phyloP scores from a whole-genome alignment of 37 sponge, comb jelly and placozoan species.

The Geodia barretti region DNA sequence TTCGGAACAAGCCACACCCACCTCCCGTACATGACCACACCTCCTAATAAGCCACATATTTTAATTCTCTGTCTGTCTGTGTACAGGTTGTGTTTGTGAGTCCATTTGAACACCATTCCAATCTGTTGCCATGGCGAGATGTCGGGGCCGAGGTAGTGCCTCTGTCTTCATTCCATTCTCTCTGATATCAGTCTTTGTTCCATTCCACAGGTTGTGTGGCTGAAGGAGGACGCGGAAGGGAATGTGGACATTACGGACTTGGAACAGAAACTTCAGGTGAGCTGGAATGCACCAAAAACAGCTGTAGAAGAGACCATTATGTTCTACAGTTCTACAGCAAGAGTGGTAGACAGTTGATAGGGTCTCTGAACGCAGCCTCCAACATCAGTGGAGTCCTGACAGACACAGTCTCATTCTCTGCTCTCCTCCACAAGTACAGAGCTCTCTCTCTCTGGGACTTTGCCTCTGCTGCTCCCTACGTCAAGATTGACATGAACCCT shows the following conservation, averaged over 20 bases:
- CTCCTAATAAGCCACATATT: background rate
- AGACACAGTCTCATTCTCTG: constrained; percentile 63
- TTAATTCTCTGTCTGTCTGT: background rate
- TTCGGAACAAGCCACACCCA: constrained; percentile 5
- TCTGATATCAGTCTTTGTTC: background rate
- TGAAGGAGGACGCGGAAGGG: constrained; percentile 43
- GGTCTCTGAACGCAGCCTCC: constrained; percentile 77
- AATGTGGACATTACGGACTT: constrained; percentile 50
- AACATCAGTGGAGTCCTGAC: constrained; percentile 87
- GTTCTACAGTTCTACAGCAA: constrained; percentile 3
- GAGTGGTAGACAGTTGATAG: constrained; percentile 49
- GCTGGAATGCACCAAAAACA: too few relatives aligned
- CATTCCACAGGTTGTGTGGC: constrained; percentile 52
- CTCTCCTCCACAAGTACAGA: constrained; percentile 65
- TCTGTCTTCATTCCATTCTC: background rate
- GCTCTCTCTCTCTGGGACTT: constrained; percentile 87
- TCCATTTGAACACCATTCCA: constrained; percentile 92
- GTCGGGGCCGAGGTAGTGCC: constrained; percentile 67
- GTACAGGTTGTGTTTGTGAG: constrained; percentile 77
- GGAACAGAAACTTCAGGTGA: constrained; percentile 61
- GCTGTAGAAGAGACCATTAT: too few relatives aligned
- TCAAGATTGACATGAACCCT: constrained; percentile 81
- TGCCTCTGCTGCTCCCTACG: constrained; percentile 76
- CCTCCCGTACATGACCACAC: constrained; percentile 2
- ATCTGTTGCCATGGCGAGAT: constrained; percentile 88